Conservation (phyloP, 2,888 invertebrate genomes). For the Melanargia galathea region DNA sequence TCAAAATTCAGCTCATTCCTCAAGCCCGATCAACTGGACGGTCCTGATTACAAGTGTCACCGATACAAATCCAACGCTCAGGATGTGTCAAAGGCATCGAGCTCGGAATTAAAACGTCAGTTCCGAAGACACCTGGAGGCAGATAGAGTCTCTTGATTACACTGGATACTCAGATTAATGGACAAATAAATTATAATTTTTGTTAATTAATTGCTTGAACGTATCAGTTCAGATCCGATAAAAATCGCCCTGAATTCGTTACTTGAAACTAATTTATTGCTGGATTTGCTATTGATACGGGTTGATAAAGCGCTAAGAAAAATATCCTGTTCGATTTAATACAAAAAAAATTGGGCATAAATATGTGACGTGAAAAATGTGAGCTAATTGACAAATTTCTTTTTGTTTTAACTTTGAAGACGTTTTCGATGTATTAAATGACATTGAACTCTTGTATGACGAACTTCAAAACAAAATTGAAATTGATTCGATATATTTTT, state of each 20-base stretch:
- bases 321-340: background rate
- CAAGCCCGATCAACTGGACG: constrained; percentile 32
- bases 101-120: constrained; percentile 49
- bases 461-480: background rate
- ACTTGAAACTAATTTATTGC: background rate
- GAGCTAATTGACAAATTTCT: background rate
- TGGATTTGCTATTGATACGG: background rate
- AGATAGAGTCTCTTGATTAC: constrained; percentile 39
- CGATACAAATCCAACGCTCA: constrained; percentile 54
- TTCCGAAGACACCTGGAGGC: constrained; percentile 42
- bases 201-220: constrained; percentile 24
- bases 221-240: constrained; percentile 9
- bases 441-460: background rate
- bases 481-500: background rate
- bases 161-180: constrained; percentile 35
- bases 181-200: constrained; percentile 29
- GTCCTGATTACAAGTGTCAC: constrained; percentile 42
- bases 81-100: constrained; percentile 56
- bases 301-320: background rate
- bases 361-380: background rate
- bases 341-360: background rate
- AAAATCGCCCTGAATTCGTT: constrained; percentile 2
- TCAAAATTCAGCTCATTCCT: constrained; percentile 26
- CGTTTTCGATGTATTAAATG: too few species aligned
- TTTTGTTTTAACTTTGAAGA: too few species aligned